Evolutionary conservation across 2,888 invertebrate genomes (phyloP).

Genomic region (Smittia aterrima): DNA sequence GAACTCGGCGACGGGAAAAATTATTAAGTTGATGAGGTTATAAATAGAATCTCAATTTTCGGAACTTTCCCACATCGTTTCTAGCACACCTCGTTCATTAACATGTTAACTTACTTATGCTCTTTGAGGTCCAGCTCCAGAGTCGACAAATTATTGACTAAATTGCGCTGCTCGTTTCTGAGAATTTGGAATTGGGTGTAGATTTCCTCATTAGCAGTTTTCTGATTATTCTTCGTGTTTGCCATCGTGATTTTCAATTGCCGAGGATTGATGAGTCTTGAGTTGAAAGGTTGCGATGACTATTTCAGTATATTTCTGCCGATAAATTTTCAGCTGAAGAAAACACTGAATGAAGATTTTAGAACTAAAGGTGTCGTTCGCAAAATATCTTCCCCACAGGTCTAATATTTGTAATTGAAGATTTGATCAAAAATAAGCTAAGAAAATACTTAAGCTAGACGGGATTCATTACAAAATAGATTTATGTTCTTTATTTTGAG

Average conservation of each 20-base stretch:
- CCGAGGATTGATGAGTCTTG: background rate
- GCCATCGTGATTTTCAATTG: conserved; percentile 47
- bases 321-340: no score
- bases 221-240: conserved; percentile 48
- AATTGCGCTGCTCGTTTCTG: conserved; percentile 79
- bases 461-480: no score
- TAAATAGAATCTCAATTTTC: conserved; percentile 27
- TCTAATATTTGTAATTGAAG: no score
- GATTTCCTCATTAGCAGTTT: conserved; percentile 68
- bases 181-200: conserved; percentile 83
- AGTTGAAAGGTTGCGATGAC: background rate
- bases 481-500: no score
- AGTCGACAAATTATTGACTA: conserved; percentile 86
- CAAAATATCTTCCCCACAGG: no score
- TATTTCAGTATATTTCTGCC: background rate
- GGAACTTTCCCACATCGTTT: background rate
- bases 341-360: no score
- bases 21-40: conserved; percentile 33
- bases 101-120: conserved; percentile 72
- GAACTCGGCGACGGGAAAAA: background rate
- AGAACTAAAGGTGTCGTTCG: no score
- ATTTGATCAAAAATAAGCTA: no score
- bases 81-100: background rate
- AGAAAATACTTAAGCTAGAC: no score
- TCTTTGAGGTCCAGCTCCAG: conserved; percentile 93